phyloP scores from a whole-genome alignment of 2,113 vertebrate species.

The Poicephalus gulielmi region DNA sequence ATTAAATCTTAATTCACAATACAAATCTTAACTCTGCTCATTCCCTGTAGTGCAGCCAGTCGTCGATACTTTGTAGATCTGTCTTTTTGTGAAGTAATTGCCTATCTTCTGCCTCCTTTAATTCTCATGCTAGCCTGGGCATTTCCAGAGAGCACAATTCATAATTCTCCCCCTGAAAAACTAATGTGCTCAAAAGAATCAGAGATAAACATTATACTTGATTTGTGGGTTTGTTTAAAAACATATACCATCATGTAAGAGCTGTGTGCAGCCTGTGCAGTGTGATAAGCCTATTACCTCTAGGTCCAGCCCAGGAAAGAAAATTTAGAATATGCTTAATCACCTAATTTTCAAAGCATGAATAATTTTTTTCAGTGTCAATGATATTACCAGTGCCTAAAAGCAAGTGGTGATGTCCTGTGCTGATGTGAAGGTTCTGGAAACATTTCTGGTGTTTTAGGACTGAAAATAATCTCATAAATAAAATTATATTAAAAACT shows the following conservation, averaged over 20 bases:
- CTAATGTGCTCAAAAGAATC: neutral
- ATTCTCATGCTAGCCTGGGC: neutral
- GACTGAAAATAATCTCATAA: neutral
- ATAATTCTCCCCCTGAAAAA: neutral
- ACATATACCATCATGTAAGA: neutral
- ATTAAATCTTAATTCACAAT: slow-evolving; percentile 52
- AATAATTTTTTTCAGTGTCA: neutral
- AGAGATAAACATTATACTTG: neutral
- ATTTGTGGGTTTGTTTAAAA: neutral
- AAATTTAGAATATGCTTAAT: neutral
- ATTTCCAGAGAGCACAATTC: neutral
- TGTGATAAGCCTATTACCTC: neutral
- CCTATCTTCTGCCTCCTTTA: neutral
- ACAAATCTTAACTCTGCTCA: neutral
- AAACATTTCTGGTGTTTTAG: neutral
- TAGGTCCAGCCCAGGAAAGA: neutral
- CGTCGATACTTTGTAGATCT: neutral
- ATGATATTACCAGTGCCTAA: neutral
- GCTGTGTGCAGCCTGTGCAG: neutral
- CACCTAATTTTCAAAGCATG: neutral
- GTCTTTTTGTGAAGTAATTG: neutral
- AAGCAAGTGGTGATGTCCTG: neutral
- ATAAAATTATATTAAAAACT: neutral
- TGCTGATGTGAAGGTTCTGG: rapidly evolving
- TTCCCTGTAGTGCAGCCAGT: neutral